Conservation (phyloP, 2,113 vertebrate genomes). For the Synchiropus splendidus region DNA sequence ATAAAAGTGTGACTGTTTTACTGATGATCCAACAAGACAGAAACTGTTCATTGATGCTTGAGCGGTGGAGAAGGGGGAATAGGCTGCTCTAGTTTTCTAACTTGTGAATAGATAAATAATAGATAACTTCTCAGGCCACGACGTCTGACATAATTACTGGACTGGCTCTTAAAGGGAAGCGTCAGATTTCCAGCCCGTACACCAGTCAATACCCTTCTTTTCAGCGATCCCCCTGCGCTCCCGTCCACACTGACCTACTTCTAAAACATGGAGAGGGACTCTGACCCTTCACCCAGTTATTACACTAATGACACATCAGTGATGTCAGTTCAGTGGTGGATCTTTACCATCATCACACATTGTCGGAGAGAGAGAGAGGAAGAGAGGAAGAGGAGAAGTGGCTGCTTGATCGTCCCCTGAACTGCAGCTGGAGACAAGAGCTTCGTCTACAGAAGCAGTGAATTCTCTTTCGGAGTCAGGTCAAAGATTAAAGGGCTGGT, state of each 20-base stretch:
- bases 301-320: conserved; percentile 55
- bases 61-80: conserved; percentile 7
- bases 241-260: conserved; percentile 46
- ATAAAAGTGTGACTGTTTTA: too few species aligned
- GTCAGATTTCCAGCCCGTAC: conserved; percentile 44
- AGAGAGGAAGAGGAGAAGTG: conserved; percentile 27
- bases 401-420: conserved; percentile 1
- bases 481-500: conserved; percentile 21
- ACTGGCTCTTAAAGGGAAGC: conserved; percentile 35
- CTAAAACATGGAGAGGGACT: conserved; percentile 21
- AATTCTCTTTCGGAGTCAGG: conserved; percentile 21
- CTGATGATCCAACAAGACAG: too few species aligned
- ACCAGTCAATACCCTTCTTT: conserved; percentile 35
- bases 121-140: conserved; percentile 49
- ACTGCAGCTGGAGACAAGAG: conserved; percentile 3
- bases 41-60: conserved; percentile 2
- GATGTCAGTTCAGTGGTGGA: conserved; percentile 24
- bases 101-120: conserved; percentile 56
- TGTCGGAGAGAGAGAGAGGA: too few species aligned
- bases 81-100: conserved; percentile 54
- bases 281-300: conserved; percentile 54
- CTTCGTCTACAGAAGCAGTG: conserved; percentile 16
- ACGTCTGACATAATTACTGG: conserved; percentile 56
- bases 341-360: conserved; percentile 27
- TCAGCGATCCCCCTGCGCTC: conserved; percentile 21